Percentiles rank a stretch among this genome's conserved stretches.
phyloP scores from a whole-genome alignment of 1,140 invertebrate genomes.

The Apis mellifera region DNA sequence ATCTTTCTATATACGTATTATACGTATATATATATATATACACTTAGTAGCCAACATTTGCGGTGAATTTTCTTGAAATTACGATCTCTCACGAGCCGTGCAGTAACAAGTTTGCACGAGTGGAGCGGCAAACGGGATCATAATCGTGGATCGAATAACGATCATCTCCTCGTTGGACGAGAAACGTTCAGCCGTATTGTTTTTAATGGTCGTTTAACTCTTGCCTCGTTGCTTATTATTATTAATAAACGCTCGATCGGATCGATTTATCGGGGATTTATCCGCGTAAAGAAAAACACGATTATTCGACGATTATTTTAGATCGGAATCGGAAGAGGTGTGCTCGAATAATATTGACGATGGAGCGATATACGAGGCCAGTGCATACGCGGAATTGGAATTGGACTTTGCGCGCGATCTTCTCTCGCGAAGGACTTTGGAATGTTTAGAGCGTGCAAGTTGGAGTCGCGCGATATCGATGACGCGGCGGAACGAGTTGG shows the following conservation, averaged over 20 bases:
- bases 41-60: too few relatives aligned
- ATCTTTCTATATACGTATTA: neutral
- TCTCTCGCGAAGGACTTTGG: neutral
- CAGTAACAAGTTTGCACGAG: neutral
- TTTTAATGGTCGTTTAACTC: constrained; percentile 54
- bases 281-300: neutral
- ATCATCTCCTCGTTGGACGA: constrained; percentile 8
- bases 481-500: constrained; percentile 62
- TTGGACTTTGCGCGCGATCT: neutral
- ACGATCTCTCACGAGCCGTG: neutral
- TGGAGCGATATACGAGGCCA: neutral
- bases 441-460: constrained; percentile 19
- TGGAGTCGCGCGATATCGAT: constrained; percentile 54
- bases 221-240: constrained; percentile 24
- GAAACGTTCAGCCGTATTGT: constrained; percentile 10
- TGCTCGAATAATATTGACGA: neutral
- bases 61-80: neutral
- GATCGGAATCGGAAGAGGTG: neutral
- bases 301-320: neutral
- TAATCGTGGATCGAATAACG: neutral
- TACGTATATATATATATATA: too few relatives aligned
- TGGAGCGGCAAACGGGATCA: neutral
- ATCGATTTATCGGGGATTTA: neutral
- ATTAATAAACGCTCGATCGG: neutral
- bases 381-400: neutral